Evolutionary conservation across 2,797 vertebrate genomes (phyloP), one percentile per base, ranked within the genome.

Genomic region (Champsocephalus esox): DNA sequence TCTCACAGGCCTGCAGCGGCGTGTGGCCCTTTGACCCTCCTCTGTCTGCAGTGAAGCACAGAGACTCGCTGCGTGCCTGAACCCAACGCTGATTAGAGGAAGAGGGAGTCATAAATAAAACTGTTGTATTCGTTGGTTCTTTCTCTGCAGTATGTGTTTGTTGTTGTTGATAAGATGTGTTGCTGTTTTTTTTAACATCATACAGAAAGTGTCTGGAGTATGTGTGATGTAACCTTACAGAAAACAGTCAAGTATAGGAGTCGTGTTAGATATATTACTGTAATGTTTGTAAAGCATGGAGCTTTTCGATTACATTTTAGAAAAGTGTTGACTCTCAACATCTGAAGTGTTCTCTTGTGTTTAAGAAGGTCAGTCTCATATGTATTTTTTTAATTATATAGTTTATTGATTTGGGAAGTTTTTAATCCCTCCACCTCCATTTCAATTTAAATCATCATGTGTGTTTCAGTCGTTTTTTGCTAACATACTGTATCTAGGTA

Each of bases 1-100:
- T 5, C 70, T 87, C 68, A 87, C 74, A 69, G 49, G 73, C 79
- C 79, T 77, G 70, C 64, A 80, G 78, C 61, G 52, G 52, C 12
- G 48, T 57, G 56, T 63, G 57, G 70, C 52, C 66, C 80, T 82
- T 58, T 6, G 62, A 46, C 63, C 58, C 72, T 82, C 63, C 51
- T 58, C 69, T 54, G 52, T 67, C 59, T 66, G 59, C 48, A 62
- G 64, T 11, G 19, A 32, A 73, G 48, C 64, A 88, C 86, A 88
- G 73, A 86, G 70, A 9, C 11, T 7, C 1, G 43, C 73, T 80
- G 89, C 84, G 81, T 90, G 51, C 17, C 43, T 46, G 48, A 70
- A 70, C 41, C 38, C 44, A 74, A 6, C 11, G 1, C 50, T 70
- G 64, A 86, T 79, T 79, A 73, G 19, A 70, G 38, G 59, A 70